Conservation (phyloP, 2,888 invertebrate genomes). For the Polydrusus pterygomalis region DNA sequence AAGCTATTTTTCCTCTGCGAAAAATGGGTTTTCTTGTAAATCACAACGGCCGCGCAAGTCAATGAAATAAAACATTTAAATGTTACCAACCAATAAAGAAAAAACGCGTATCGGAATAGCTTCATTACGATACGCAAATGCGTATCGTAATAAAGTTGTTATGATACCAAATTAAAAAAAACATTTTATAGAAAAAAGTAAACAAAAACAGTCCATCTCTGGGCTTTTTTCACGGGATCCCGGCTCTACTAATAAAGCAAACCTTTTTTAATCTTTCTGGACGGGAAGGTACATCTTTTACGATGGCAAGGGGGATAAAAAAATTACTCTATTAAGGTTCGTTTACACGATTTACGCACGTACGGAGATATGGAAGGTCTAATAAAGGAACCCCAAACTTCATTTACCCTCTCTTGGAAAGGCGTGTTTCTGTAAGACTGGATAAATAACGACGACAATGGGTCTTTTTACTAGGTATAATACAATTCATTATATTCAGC, state of each 20-base stretch:
- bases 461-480: no score
- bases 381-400: constrained; percentile 2
- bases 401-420: background rate
- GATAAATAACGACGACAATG: no score
- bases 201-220: background rate
- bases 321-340: constrained; percentile 11
- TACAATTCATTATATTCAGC: no score
- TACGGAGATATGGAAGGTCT: background rate
- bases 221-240: background rate
- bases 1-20: no score
- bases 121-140: no score
- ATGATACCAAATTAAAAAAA: no score
- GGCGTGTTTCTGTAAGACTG: background rate
- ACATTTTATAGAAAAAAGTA: background rate
- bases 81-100: no score
- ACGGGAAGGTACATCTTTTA: background rate
- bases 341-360: background rate
- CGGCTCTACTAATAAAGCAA: background rate
- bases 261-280: constrained; percentile 11
- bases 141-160: no score
- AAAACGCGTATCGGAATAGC: no score
- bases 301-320: background rate
- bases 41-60: no score
- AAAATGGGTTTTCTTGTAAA: no score
- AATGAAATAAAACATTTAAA: no score